Evolutionary conservation across 2,888 invertebrate species (phyloP).

Genomic region (Drosophila setosimentum): DNA sequence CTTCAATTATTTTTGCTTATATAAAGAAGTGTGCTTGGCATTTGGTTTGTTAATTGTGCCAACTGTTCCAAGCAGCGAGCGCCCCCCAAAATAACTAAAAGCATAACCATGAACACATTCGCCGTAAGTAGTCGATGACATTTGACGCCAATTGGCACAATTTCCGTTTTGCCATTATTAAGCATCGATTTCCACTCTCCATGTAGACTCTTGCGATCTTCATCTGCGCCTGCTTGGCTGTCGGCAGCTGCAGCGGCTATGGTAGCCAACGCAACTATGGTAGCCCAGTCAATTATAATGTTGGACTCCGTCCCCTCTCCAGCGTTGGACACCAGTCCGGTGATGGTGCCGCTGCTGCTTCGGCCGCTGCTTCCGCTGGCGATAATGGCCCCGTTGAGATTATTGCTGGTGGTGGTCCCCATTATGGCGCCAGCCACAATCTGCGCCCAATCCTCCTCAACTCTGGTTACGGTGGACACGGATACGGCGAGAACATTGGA

Average conservation of each 20-base stretch:
- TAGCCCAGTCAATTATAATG: conserved; percentile 9
- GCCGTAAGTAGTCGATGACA: conserved; percentile 68
- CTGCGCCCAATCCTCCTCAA: conserved; percentile 58
- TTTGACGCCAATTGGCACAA: conserved; percentile 20
- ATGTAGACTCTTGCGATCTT: conserved; percentile 69
- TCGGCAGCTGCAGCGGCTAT: conserved; percentile 54
- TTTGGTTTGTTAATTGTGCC: conserved; percentile 76
- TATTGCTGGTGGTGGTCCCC: conserved; percentile 57
- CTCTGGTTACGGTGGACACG: conserved; percentile 51
- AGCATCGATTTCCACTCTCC: conserved; percentile 11
- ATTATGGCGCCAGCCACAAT: conserved; percentile 53
- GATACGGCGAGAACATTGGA: conserved; percentile 1
- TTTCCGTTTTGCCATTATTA: conserved; percentile 17
- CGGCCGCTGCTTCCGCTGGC: conserved; percentile 49
- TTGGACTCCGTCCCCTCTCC: conserved; percentile 16
- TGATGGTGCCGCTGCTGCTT: conserved; percentile 45
- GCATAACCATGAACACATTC: conserved; percentile 76
- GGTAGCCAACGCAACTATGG: conserved; percentile 29
- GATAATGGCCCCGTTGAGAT: conserved; percentile 60
- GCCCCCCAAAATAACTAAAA: conserved; percentile 55
- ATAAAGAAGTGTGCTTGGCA: conserved; percentile 74
- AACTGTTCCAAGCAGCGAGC: conserved; percentile 71
- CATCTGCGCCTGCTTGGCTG: conserved; percentile 64
- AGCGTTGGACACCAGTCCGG: conserved; percentile 38
- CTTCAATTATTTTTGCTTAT: conserved; percentile 71